Evolutionary conservation across 1,140 invertebrate species (phyloP).

Genomic region (Harpegnathos saltator): DNA sequence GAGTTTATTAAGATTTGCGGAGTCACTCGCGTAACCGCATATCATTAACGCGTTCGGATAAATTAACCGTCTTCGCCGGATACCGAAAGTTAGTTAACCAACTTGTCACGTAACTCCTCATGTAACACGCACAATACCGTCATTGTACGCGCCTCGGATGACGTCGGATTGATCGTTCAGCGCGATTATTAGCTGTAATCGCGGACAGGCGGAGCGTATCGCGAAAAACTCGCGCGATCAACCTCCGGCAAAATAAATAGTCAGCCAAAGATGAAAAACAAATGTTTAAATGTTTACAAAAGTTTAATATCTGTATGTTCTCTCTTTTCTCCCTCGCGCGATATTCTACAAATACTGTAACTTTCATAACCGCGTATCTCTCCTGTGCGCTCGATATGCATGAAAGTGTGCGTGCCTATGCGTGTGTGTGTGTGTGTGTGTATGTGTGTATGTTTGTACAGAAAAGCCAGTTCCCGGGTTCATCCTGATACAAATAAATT

Average conservation of each 20-base stretch:
- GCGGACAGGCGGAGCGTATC: background rate
- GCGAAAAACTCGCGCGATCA: background rate
- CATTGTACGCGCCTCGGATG: background rate
- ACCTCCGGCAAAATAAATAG: background rate
- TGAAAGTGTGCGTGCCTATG: too few species aligned
- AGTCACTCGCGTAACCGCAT: conserved; percentile 29
- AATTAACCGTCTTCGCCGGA: background rate
- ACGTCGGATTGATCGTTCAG: background rate
- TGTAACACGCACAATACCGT: too few species aligned
- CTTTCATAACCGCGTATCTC: background rate
- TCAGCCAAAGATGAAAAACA: conserved; percentile 12
- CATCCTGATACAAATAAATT: background rate
- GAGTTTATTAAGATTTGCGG: conserved; percentile 65
- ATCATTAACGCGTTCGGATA: conserved; percentile 11
- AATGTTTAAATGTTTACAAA: conserved; percentile 36
- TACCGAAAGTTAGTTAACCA: background rate
- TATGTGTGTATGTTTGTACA: background rate
- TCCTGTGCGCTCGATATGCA: too few species aligned
- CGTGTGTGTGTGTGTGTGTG: too few species aligned
- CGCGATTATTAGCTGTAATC: background rate
- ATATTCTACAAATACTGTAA: too few species aligned
- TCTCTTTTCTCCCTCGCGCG: background rate
- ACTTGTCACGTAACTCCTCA: too few species aligned
- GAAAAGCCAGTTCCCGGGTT: conserved; percentile 12
- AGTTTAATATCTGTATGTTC: conserved; percentile 8